These are phyloP conservation scores for Circaetus cinerascens DNA, from an alignment of 2,113 vertebrate genomes.

Conservation along the genomic window DNA sequence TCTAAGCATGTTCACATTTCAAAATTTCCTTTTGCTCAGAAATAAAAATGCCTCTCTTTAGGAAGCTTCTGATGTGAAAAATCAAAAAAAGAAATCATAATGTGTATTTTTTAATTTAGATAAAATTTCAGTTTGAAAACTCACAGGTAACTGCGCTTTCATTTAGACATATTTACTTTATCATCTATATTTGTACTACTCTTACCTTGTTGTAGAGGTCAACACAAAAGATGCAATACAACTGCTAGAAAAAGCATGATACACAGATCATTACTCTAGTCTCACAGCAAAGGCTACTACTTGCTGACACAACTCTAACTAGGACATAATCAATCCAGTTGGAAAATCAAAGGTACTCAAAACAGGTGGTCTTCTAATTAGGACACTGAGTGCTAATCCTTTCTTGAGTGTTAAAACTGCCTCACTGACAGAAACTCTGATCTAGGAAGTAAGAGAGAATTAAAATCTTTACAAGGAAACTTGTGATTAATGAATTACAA, in stretches of 20 bases:
- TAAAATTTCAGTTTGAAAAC: not conserved
- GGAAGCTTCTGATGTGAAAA: not conserved
- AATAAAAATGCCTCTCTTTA: not conserved
- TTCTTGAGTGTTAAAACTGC: not conserved
- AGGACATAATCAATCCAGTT: not conserved
- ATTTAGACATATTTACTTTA: not conserved
- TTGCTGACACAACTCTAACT: not conserved
- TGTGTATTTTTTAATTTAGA: not conserved
- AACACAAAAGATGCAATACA: not conserved
- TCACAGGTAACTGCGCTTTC: not conserved
- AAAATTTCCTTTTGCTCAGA: not conserved
- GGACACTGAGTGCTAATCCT: not conserved
- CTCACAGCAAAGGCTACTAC: not conserved
- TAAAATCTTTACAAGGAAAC: not conserved
- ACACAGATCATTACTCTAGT: not conserved
- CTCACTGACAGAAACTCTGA: not conserved
- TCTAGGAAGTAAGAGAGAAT: not conserved
- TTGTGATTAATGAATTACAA: not conserved
- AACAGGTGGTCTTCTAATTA: not conserved
- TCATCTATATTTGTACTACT: not conserved
- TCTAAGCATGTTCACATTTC: not conserved
- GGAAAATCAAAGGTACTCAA: constrained; percentile 17
- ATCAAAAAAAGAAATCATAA: fast-evolving
- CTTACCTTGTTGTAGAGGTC: not conserved
- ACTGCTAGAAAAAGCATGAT: not conserved